phyloP scores from a whole-genome alignment of 2,113 vertebrate genomes.

The Rallus limicola region DNA sequence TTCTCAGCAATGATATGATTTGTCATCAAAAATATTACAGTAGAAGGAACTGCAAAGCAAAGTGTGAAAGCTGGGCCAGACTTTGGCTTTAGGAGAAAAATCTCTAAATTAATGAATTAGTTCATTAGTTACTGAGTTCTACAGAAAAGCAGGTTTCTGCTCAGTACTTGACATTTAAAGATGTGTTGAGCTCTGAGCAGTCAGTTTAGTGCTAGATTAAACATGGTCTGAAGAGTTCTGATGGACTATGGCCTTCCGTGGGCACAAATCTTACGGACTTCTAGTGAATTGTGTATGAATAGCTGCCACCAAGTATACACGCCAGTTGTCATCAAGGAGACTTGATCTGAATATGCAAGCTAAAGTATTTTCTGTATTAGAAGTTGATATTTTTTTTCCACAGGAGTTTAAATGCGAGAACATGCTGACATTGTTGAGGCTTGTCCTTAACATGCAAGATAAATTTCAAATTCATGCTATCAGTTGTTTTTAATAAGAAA shows the following conservation, averaged over 20 bases:
- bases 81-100: not conserved
- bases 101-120: not conserved
- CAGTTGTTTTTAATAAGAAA: slow-evolving; percentile 57
- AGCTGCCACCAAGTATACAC: not conserved
- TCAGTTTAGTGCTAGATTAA: not conserved
- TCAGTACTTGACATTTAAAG: not conserved
- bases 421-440: slow-evolving; percentile 58
- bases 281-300: not conserved
- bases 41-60: not conserved
- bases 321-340: not conserved
- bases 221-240: not conserved
- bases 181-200: not conserved
- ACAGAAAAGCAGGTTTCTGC: not conserved
- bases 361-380: not conserved
- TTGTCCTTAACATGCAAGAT: slow-evolving; percentile 59
- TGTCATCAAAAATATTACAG: not conserved
- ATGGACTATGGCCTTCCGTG: not conserved
- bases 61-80: not conserved
- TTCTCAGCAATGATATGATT: not conserved
- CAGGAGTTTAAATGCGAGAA: slow-evolving; percentile 29
- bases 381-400: not conserved
- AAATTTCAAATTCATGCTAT: slow-evolving; percentile 61
- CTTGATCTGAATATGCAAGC: not conserved
- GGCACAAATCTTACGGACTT: not conserved
- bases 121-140: not conserved